These are phyloP conservation scores for Osmerus mordax DNA, from an alignment of 2,113 vertebrate species.

Conservation along the genomic window DNA sequence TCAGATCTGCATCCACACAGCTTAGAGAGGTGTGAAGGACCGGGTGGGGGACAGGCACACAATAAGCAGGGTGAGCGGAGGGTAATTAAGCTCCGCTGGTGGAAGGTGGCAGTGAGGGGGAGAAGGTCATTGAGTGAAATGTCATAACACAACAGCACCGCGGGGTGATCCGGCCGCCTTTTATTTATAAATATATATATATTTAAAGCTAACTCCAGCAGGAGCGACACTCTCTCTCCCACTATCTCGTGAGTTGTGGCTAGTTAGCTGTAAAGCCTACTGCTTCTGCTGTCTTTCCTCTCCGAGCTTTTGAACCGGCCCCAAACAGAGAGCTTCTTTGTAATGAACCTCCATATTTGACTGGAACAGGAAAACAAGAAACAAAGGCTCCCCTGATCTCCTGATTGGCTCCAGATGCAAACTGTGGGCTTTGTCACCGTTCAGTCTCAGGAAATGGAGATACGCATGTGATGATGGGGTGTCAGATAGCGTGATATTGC, in stretches of 20 bases:
- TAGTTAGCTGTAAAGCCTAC: background rate
- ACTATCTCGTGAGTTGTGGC: no score
- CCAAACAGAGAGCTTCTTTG: constrained; percentile 37
- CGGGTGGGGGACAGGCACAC: constrained; percentile 42
- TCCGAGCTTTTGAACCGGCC: constrained; percentile 25
- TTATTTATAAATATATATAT: background rate
- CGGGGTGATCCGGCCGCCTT: background rate
- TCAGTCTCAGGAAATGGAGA: constrained; percentile 65
- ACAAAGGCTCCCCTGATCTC: constrained; percentile 47
- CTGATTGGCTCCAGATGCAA: constrained; percentile 53
- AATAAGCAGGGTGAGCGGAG: constrained; percentile 48
- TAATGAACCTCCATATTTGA: constrained; percentile 59
- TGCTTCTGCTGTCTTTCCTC: background rate
- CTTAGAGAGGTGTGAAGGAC: constrained; percentile 17
- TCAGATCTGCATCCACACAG: constrained; percentile 14
- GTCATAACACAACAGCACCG: constrained; percentile 45
- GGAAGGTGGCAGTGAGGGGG: constrained; percentile 6
- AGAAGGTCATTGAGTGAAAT: constrained; percentile 45
- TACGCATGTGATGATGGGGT: constrained; percentile 64
- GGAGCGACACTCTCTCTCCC: no score
- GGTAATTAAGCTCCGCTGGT: constrained; percentile 48
- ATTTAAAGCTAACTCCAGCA: no score
- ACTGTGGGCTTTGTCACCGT: constrained; percentile 50
- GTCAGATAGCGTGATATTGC: constrained; percentile 69
- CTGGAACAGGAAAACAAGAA: constrained; percentile 39